Percentiles rank a stretch among this genome's conserved stretches.
These are phyloP conservation scores for Scaptomyza flava DNA, from an alignment of 2,888 invertebrate genomes.

Conservation along the genomic window DNA sequence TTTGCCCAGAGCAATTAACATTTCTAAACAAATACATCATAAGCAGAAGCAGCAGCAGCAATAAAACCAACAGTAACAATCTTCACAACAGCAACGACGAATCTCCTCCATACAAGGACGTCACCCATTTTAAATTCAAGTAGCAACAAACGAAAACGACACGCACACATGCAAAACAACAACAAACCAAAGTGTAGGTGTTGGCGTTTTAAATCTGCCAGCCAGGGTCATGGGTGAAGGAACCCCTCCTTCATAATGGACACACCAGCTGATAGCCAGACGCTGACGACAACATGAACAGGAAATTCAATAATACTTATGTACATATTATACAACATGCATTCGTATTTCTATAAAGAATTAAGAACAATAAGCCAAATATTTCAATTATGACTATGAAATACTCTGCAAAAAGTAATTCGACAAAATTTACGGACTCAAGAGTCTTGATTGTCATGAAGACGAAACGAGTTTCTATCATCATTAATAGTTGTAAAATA, in stretches of 20 bases:
- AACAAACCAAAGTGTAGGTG: conserved; percentile 28
- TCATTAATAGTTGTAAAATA: too few species aligned
- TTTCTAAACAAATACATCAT: conserved; percentile 37
- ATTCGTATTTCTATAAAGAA: conserved; percentile 8
- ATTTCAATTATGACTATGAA: too few species aligned
- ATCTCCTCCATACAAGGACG: conserved; percentile 42
- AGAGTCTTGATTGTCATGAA: neutral
- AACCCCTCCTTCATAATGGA: conserved; percentile 23
- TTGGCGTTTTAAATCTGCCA: conserved; percentile 57
- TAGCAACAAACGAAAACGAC: conserved; percentile 36
- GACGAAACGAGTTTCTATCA: neutral
- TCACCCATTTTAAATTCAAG: conserved; percentile 55
- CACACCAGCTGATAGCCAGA: conserved; percentile 53
- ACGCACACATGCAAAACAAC: conserved; percentile 7
- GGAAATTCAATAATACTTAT: conserved; percentile 66
- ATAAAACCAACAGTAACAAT: conserved; percentile 1
- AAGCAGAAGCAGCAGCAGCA: conserved; percentile 8
- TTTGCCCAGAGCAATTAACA: conserved; percentile 72
- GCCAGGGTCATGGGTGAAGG: conserved; percentile 63
- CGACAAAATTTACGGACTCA: neutral
- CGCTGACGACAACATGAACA: conserved; percentile 16
- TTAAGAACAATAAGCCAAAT: neutral
- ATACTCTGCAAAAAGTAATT: conserved; percentile 11
- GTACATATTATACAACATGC: neutral
- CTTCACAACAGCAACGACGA: conserved; percentile 2